Evolutionary conservation across 1,140 invertebrate genomes (phyloP).

Genomic region (Matsumurasca onukii): DNA sequence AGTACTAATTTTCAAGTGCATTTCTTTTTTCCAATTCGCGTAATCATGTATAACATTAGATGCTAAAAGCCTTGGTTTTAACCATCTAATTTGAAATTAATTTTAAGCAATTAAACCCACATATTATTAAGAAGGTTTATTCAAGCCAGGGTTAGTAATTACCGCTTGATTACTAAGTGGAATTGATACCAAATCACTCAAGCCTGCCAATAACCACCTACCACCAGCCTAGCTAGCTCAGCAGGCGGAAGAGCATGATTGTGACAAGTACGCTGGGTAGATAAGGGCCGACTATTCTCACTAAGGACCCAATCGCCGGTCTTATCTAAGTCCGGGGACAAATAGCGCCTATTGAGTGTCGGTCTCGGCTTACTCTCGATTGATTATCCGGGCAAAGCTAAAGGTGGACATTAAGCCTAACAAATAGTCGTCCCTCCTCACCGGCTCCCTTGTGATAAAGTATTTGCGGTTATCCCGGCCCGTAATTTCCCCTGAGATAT

Average conservation of each 20-base stretch:
- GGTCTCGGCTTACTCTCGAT: neutral
- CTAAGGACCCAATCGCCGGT: too few species aligned
- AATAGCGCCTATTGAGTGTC: conserved; percentile 15
- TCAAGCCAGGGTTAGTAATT: too few species aligned
- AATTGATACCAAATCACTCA: neutral
- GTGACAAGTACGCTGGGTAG: too few species aligned
- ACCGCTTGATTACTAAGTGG: neutral
- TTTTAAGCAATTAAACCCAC: neutral
- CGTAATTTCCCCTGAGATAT: conserved; percentile 28
- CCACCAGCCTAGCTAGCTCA: too few species aligned
- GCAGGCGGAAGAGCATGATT: too few species aligned
- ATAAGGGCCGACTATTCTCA: too few species aligned
- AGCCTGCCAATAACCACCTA: neutral
- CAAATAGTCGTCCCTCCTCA: conserved; percentile 26
- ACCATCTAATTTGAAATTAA: neutral
- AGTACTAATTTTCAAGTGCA: too few species aligned
- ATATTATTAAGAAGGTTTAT: neutral
- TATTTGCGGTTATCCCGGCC: conserved; percentile 29
- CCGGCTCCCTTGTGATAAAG: conserved; percentile 28
- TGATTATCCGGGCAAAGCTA: conserved; percentile 28
- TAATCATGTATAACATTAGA: too few species aligned
- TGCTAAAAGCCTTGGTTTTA: too few species aligned
- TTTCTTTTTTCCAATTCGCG: too few species aligned
- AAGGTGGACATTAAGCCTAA: conserved; percentile 29
- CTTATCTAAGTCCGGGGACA: conserved; percentile 25